These are phyloP conservation scores for Actinia equina DNA, from an alignment of 64 coral and sea anemone species.

Conservation along the genomic window DNA sequence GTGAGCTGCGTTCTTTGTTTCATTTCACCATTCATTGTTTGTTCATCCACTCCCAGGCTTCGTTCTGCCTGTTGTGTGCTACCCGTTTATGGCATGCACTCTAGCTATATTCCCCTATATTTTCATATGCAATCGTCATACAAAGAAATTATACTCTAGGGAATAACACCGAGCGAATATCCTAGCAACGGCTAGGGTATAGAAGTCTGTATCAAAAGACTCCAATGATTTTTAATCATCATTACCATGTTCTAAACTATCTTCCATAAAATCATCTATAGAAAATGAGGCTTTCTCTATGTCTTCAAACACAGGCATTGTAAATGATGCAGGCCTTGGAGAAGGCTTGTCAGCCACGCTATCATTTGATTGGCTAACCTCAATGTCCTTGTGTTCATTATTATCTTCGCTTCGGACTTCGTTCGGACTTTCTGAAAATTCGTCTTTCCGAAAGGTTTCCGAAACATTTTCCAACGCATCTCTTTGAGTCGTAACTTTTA, in stretches of 20 bases:
- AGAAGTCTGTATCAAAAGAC: background rate
- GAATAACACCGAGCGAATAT: no score
- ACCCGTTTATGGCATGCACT: no score
- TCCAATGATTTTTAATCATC: background rate
- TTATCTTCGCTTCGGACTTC: background rate
- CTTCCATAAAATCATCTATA: conserved; percentile 27
- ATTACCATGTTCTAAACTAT: conserved; percentile 18
- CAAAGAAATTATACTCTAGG: no score
- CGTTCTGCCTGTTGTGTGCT: no score
- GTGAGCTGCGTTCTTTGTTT: no score
- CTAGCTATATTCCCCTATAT: no score
- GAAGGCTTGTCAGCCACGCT: background rate
- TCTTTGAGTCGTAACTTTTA: background rate
- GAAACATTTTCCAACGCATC: background rate
- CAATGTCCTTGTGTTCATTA: background rate
- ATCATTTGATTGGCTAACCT: background rate
- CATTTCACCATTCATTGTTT: no score
- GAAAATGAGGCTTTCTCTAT: conserved; percentile 2
- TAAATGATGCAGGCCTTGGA: background rate
- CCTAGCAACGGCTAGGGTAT: no score
- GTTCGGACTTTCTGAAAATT: background rate
- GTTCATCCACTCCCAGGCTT: no score
- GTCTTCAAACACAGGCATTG: conserved; percentile 26
- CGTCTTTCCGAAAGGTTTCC: background rate
- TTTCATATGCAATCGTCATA: no score